Evolutionary conservation across 1,140 invertebrate species (phyloP).

Genomic region (Armadillidium nasatum): DNA sequence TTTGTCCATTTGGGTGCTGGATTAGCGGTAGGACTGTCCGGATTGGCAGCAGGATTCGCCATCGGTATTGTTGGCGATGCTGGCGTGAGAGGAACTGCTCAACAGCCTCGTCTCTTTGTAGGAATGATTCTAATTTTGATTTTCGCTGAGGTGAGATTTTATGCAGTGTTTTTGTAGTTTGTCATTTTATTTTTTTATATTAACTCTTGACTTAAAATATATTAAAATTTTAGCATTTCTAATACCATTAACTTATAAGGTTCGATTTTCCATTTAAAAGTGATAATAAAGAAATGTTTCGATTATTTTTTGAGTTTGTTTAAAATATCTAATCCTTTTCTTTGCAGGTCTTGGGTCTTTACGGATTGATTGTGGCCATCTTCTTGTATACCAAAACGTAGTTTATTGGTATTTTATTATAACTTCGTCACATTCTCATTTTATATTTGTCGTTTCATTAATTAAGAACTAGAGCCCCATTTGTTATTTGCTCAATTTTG

Average conservation of each 20-base stretch:
- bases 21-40: constrained; percentile 70
- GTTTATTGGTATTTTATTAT: too few relatives aligned
- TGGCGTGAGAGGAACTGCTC: constrained; percentile 95
- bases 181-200: not conserved
- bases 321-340: too few relatives aligned
- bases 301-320: too few relatives aligned
- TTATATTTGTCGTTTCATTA: too few relatives aligned
- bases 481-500: too few relatives aligned
- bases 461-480: too few relatives aligned
- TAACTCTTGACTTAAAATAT: too few relatives aligned
- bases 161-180: not conserved
- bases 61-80: constrained; percentile 99
- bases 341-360: constrained; percentile 26
- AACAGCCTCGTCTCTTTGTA: constrained; percentile 97
- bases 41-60: constrained; percentile 95
- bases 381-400: constrained; percentile 26
- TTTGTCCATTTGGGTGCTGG: constrained; percentile 28
- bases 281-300: too few relatives aligned
- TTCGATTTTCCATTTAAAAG: too few relatives aligned
- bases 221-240: too few relatives aligned
- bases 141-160: constrained; percentile 85
- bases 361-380: constrained; percentile 28
- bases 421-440: too few relatives aligned
- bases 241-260: too few relatives aligned
- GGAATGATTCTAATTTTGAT: constrained; percentile 99